A percentile compares a stretch with the other conserved stretches of the same genome.
Conservation (phyloP, 2,888 invertebrate genomes). For the Troglohyphantes excavatus region DNA sequence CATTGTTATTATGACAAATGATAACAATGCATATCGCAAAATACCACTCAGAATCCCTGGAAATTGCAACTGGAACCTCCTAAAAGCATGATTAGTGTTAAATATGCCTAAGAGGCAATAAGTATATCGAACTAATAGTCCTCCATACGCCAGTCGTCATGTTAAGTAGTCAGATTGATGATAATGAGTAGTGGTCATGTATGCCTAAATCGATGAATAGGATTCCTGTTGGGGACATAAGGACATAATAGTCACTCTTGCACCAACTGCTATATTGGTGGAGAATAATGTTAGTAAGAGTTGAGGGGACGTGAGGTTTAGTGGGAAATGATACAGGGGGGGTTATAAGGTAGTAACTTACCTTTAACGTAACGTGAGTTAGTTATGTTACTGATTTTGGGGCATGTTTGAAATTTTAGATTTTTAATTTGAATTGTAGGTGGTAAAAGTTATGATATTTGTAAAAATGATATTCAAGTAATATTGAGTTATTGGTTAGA, state of each 20-base stretch:
- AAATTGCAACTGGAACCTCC: not conserved
- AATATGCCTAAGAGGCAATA: conserved; percentile 16
- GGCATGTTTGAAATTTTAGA: too few species aligned
- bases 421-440: too few species aligned
- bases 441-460: too few species aligned
- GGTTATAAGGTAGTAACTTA: not conserved
- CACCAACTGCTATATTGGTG: not conserved
- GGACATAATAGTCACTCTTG: conserved; percentile 13
- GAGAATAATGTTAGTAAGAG: not conserved
- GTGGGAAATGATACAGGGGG: not conserved
- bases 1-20: too few species aligned
- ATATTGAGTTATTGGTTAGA: too few species aligned
- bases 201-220: conserved; percentile 28
- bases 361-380: not conserved
- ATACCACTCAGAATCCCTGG: not conserved
- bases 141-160: conserved; percentile 21
- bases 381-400: not conserved
- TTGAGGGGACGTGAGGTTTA: too few species aligned
- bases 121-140: conserved; percentile 26
- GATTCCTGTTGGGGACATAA: conserved; percentile 13
- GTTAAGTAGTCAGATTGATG: conserved; percentile 44
- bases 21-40: not conserved
- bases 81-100: conserved; percentile 28
- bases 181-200: conserved; percentile 39
- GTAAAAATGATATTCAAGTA: too few species aligned